Evolutionary conservation across 2,888 invertebrate species (phyloP).

Genomic region (Eupithecia abbreviata): DNA sequence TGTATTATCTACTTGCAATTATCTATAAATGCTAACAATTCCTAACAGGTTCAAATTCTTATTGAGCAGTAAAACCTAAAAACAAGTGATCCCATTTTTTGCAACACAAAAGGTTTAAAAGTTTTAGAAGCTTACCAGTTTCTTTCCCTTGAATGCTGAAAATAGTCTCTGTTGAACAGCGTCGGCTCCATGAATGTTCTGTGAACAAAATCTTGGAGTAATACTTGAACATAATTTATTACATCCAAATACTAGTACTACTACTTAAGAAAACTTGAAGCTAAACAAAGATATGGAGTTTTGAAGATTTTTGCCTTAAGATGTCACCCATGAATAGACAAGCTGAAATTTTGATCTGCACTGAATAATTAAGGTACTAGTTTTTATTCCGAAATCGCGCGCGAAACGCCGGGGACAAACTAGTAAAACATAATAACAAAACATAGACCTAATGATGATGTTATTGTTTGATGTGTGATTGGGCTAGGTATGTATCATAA

Average conservation of each 20-base stretch:
- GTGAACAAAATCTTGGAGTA: slow-evolving; percentile 38
- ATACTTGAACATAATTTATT: not conserved
- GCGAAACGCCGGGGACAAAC: not conserved
- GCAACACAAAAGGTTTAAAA: not conserved
- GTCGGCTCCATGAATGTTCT: slow-evolving; percentile 70
- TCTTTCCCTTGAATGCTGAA: slow-evolving; percentile 86
- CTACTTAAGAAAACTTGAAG: not conserved
- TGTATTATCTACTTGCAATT: not conserved
- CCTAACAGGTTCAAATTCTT: not conserved
- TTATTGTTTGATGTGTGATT: not conserved
- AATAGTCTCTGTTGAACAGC: slow-evolving; percentile 82
- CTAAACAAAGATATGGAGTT: not conserved
- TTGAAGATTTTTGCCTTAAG: not conserved
- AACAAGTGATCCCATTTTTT: not conserved
- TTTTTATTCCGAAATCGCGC: not conserved
- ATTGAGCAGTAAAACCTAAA: not conserved
- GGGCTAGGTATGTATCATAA: not conserved
- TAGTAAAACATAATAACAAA: not conserved
- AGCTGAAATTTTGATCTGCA: not conserved
- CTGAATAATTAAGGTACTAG: not conserved
- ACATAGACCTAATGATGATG: not conserved
- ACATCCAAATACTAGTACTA: not conserved
- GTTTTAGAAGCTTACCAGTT: slow-evolving; percentile 81
- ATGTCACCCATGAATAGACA: not conserved
- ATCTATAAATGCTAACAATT: not conserved